Evolutionary conservation across 2,888 invertebrate species (phyloP).

Genomic region (Callinectes sapidus): DNA sequence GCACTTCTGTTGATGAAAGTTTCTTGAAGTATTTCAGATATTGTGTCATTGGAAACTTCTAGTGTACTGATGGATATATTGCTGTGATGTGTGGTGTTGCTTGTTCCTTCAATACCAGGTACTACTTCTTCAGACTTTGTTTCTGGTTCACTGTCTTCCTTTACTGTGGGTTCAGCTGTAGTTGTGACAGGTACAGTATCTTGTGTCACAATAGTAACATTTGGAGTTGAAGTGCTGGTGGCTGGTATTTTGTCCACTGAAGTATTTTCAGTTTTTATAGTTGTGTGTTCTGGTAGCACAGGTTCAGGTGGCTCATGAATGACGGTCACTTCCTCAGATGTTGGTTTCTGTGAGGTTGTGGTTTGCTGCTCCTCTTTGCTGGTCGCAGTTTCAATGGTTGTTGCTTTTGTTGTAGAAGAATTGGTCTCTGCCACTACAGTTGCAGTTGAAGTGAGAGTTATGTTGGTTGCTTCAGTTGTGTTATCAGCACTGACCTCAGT

Average conservation of each 20-base stretch:
- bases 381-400: background rate
- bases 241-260: background rate
- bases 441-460: background rate
- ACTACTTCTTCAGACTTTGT: background rate
- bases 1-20: background rate
- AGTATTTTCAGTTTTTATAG: background rate
- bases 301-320: background rate
- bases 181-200: background rate
- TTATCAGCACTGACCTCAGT: background rate
- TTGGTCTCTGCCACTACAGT: background rate
- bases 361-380: background rate
- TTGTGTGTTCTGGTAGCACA: background rate
- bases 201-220: background rate
- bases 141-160: background rate
- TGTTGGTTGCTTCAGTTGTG: background rate
- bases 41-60: background rate
- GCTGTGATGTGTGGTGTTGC: background rate
- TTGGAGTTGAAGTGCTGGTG: background rate
- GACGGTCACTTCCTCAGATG: background rate
- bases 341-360: background rate
- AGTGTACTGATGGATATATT: background rate
- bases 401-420: background rate
- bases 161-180: background rate
- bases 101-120: background rate
- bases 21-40: background rate